Percentiles rank a stretch among this genome's conserved stretches.
Evolutionary conservation across 2,888 invertebrate species (phyloP).

Genomic region (Drosophila prolongata): DNA sequence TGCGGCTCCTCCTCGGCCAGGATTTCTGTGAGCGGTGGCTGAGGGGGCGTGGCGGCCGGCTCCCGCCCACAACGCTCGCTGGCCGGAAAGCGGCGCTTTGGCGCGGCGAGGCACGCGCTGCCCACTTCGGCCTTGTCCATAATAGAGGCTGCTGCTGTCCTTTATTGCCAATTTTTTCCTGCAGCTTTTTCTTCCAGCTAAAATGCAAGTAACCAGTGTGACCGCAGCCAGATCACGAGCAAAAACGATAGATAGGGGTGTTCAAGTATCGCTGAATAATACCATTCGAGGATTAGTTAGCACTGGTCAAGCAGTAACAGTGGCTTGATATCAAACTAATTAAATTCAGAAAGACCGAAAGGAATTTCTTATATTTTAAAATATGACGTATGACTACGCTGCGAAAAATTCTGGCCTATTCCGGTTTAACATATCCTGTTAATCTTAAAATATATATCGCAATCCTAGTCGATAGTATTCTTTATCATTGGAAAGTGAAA

Average conservation of each 20-base stretch:
- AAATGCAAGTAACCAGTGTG: constrained; percentile 38
- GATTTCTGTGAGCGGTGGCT: neutral
- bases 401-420: too few relatives aligned
- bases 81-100: constrained; percentile 71
- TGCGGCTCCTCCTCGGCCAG: constrained; percentile 45
- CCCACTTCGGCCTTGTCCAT: constrained; percentile 63
- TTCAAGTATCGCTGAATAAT: neutral
- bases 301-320: too few relatives aligned
- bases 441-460: too few relatives aligned
- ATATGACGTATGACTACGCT: too few relatives aligned
- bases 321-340: too few relatives aligned
- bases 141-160: constrained; percentile 19
- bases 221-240: constrained; percentile 1
- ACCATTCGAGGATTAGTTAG: neutral
- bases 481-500: too few relatives aligned
- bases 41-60: constrained; percentile 29
- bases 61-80: constrained; percentile 47
- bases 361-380: too few relatives aligned
- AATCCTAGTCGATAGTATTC: too few relatives aligned
- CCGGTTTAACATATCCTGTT: too few relatives aligned
- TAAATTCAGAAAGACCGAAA: too few relatives aligned
- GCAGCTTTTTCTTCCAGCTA: constrained; percentile 36
- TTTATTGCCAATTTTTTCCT: constrained; percentile 37
- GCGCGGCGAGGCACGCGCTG: constrained; percentile 50
- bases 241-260: too few relatives aligned